Conservation (phyloP, 2,888 invertebrate genomes). For the Lasioglossum villosulum region DNA sequence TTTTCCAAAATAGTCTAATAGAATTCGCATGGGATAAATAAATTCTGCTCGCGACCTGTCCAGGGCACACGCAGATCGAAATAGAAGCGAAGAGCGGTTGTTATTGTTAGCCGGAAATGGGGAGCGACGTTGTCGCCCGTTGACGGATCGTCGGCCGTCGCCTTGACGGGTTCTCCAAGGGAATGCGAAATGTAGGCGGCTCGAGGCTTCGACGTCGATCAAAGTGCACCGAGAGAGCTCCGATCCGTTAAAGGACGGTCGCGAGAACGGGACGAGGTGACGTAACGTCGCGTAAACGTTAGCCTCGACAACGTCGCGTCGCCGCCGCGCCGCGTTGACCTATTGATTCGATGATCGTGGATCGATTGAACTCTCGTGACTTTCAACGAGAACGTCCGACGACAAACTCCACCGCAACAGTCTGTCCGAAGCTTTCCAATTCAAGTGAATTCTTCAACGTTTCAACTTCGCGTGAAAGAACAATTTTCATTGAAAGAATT, state of each 20-base stretch:
- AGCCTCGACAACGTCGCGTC: conserved; percentile 32
- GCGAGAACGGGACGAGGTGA: conserved; percentile 44
- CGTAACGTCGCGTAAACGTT: conserved; percentile 43
- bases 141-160: conserved; percentile 41
- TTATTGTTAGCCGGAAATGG: conserved; percentile 10
- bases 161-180: conserved; percentile 28
- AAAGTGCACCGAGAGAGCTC: conserved; percentile 25
- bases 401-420: neutral
- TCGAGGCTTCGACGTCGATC: conserved; percentile 28
- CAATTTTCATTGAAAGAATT: neutral
- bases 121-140: conserved; percentile 18
- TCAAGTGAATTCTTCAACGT: neutral
- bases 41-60: neutral
- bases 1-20: neutral
- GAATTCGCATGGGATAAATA: neutral
- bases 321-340: conserved; percentile 18
- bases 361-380: conserved; percentile 24
- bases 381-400: neutral
- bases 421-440: neutral
- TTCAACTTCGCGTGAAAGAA: neutral
- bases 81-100: neutral
- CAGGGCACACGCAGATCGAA: neutral
- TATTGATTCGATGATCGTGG: conserved; percentile 33
- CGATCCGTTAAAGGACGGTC: conserved; percentile 35
- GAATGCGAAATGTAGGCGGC: conserved; percentile 49